These are phyloP conservation scores for Apis dorsata DNA, from an alignment of 1,140 invertebrate genomes.

Conservation along the genomic window DNA sequence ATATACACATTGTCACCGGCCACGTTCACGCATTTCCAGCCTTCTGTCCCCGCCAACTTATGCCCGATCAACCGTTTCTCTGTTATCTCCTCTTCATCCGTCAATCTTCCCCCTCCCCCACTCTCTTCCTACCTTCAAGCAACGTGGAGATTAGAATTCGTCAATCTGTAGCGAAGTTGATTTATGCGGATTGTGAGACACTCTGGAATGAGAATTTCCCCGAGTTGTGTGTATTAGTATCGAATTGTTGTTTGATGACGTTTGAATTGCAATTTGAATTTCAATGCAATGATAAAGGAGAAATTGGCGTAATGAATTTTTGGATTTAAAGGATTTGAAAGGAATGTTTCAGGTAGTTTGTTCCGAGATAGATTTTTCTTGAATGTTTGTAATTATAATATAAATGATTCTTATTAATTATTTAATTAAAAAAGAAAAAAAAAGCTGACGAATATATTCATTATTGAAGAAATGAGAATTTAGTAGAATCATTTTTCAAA, in stretches of 20 bases:
- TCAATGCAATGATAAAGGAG: no score
- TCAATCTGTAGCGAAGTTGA: neutral
- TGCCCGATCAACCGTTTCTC: conserved; percentile 43
- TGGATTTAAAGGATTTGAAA: no score
- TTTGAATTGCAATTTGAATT: neutral
- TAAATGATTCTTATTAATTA: no score
- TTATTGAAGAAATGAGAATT: no score
- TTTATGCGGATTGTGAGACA: neutral
- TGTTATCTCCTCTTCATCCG: conserved; percentile 29
- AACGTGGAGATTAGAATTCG: neutral
- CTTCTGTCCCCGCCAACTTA: conserved; percentile 51
- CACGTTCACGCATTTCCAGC: conserved; percentile 53
- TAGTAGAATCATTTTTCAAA: no score
- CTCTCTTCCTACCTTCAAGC: neutral
- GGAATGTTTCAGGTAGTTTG: no score
- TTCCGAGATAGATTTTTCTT: no score
- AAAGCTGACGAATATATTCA: no score
- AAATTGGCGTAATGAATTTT: no score
- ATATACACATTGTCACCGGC: conserved; percentile 49
- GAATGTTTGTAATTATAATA: no score
- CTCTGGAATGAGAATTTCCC: neutral
- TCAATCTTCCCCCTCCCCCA: conserved; percentile 11
- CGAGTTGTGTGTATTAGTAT: no score
- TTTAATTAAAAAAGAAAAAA: no score
- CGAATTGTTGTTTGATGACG: neutral